Evolutionary conservation across 2,888 invertebrate genomes (phyloP).

Genomic region (Phorcus lineatus): DNA sequence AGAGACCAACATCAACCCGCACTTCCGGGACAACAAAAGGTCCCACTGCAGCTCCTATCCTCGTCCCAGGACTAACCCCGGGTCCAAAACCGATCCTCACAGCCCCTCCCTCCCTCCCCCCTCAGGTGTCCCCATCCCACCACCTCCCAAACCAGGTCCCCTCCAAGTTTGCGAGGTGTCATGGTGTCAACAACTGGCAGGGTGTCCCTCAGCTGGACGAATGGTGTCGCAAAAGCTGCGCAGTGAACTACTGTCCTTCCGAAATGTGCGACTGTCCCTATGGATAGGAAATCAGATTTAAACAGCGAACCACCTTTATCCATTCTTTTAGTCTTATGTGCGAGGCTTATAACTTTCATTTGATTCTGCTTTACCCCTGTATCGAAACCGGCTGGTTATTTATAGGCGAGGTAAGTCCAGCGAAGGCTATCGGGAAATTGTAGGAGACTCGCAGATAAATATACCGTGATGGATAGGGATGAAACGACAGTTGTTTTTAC

Average conservation of each 20-base stretch:
- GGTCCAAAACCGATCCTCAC: not conserved
- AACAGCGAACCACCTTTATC: too few relatives aligned
- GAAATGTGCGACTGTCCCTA: too few relatives aligned
- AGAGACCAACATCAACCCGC: not conserved
- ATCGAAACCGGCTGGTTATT: too few relatives aligned
- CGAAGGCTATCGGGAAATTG: too few relatives aligned
- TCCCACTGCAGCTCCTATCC: not conserved
- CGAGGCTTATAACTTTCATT: too few relatives aligned
- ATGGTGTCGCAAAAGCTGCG: not conserved
- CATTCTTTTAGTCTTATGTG: too few relatives aligned
- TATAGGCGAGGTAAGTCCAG: too few relatives aligned
- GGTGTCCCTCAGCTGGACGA: not conserved
- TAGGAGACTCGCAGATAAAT: too few relatives aligned
- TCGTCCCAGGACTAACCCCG: not conserved
- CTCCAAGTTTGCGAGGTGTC: not conserved
- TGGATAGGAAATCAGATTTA: too few relatives aligned
- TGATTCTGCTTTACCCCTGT: too few relatives aligned
- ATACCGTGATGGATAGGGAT: too few relatives aligned
- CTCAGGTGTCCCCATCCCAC: not conserved
- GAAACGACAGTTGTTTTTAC: too few relatives aligned
- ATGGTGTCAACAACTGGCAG: not conserved
- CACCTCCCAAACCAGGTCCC: not conserved
- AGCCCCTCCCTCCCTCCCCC: not conserved
- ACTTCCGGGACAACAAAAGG: not conserved
- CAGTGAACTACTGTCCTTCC: not conserved